These are phyloP conservation scores for Geococcyx californianus DNA, from an alignment of 2,113 vertebrate genomes.

Conservation along the genomic window DNA sequence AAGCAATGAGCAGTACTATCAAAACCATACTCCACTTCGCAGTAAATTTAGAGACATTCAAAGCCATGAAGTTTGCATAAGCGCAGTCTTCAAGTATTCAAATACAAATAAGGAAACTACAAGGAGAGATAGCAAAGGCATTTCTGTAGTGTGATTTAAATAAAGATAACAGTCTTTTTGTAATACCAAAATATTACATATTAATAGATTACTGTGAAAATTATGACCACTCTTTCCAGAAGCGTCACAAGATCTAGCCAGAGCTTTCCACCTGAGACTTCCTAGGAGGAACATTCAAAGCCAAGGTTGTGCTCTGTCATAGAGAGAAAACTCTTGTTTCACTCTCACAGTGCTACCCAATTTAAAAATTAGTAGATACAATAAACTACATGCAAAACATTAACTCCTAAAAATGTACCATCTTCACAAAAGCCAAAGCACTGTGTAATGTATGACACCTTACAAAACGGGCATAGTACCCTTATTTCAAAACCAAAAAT, in stretches of 20 bases:
- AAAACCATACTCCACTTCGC: not conserved
- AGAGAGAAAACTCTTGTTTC: not conserved
- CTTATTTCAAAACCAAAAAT: not conserved
- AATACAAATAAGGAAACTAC: not conserved
- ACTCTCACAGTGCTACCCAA: not conserved
- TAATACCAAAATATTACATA: not conserved
- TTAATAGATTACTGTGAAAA: not conserved
- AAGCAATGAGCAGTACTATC: not conserved
- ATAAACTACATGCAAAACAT: not conserved
- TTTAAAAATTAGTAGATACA: not conserved
- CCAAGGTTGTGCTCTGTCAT: not conserved
- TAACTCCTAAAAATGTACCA: not conserved
- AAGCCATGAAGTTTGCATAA: not conserved
- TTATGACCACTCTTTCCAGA: not conserved
- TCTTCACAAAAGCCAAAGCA: not conserved
- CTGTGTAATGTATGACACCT: not conserved
- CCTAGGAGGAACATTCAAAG: not conserved
- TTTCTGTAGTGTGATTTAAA: not conserved
- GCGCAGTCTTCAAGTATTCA: not conserved
- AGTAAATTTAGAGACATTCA: not conserved
- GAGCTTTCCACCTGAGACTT: not conserved
- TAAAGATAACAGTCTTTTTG: not conserved
- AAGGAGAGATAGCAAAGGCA: not conserved
- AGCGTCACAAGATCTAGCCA: not conserved
- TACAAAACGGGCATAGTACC: not conserved